Base-by-base conservation (phyloP, 2,113 vertebrate species). In the Fulica atra region DNA sequence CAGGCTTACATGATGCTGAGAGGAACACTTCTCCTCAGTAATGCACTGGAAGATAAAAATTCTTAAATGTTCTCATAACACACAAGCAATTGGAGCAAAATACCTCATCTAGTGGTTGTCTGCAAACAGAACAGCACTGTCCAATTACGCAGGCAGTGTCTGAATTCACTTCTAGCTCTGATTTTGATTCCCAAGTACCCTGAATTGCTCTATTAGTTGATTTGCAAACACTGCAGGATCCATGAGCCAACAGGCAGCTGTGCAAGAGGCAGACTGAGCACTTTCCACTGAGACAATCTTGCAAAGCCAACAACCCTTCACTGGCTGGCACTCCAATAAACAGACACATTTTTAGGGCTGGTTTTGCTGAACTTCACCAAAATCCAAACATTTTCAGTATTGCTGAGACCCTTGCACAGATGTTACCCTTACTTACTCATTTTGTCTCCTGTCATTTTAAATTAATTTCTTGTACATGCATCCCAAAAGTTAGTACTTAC, bases 401-500 rank as follows among this genome's bases (percentile, higher is more conserved):
- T 6, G 10, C 25, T 6, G 6, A 61, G 40, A 35, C 20, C 69
- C 40, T 18, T n/a, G 24, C 60, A 64, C 2, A 28, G 21, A 26
- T 15, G 16, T 53, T 20, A 40, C 17, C 40, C 33, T 61, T 51
- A 20, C 36, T 25, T 13, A 56, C 13, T 11, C 19, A 33, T 36
- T 40, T 50, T 12, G 44, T 56, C 70, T 81, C 51, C 63, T 19
- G 11, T 38, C 33, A 18, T 40, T 92, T 51, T 42, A 61, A 65
- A 53, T 7, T 54, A 16, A 33, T 21, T 64, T 21, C 36, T 68
- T 63, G 18, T 31, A 12, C 1, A 48, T 61, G 24, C 4, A 60
- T 12, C 14, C 11, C 64, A 12, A 21, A 81, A 71, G 28, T 60
- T 14, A 73, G 69, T 29, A 15, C 96, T 94, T 97, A 99, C 99